These are phyloP conservation scores for Genyomyrus donnyi DNA, from an alignment of 2,113 vertebrate genomes.

Conservation along the genomic window DNA sequence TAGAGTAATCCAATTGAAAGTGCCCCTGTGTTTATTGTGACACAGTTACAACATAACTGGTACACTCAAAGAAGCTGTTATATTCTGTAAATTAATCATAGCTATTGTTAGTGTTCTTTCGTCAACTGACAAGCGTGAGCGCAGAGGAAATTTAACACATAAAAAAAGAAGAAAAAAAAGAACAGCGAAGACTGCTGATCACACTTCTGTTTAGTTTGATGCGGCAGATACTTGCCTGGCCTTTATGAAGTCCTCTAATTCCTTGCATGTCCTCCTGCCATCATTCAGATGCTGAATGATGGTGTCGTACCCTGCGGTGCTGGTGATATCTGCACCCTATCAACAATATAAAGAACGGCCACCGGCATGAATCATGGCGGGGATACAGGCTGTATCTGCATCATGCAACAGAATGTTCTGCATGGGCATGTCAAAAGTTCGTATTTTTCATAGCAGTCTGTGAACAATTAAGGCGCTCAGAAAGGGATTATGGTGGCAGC, in stretches of 20 bases:
- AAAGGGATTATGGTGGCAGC: background rate
- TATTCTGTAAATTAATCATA: background rate
- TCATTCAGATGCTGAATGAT: conserved; percentile 85
- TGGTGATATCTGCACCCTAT: conserved; percentile 75
- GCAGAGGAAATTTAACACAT: background rate
- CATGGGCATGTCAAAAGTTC: background rate
- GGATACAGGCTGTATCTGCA: background rate
- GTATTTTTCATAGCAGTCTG: background rate
- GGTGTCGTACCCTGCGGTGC: conserved; percentile 74
- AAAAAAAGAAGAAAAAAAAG: background rate
- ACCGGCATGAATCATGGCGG: background rate
- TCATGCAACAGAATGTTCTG: background rate
- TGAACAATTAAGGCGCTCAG: background rate
- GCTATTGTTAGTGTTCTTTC: background rate
- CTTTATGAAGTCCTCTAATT: conserved; percentile 91
- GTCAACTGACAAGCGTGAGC: background rate
- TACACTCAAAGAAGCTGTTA: background rate
- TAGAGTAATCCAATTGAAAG: conserved; percentile 6
- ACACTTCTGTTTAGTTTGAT: background rate
- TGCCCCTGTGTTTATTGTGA: background rate
- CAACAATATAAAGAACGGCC: conserved; percentile 11
- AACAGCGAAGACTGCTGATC: background rate
- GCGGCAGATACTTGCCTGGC: conserved; percentile 66
- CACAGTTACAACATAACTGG: background rate
- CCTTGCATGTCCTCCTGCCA: conserved; percentile 87